phyloP scores from a whole-genome alignment of 2,113 vertebrate species.

The Cyrtonyx montezumae region DNA sequence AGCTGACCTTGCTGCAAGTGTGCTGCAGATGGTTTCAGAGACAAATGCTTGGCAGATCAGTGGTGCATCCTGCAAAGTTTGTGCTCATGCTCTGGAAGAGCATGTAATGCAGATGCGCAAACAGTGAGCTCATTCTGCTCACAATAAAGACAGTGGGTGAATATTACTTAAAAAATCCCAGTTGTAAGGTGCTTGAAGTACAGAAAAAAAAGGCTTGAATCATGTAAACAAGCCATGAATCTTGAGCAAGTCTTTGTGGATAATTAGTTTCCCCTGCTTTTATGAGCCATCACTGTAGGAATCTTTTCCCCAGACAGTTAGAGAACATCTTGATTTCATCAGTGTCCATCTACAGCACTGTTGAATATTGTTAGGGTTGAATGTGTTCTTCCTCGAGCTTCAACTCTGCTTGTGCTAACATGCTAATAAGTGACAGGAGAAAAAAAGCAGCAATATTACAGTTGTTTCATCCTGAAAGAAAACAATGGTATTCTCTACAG shows the following conservation, averaged over 20 bases:
- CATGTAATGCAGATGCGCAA: not conserved
- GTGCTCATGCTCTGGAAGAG: not conserved
- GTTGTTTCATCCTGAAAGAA: not conserved
- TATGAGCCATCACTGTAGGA: not conserved
- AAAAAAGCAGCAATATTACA: not conserved
- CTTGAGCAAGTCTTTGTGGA: not conserved
- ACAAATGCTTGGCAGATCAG: not conserved
- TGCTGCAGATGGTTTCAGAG: not conserved
- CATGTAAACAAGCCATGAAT: not conserved
- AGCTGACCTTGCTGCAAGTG: not conserved
- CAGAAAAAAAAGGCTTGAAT: not conserved
- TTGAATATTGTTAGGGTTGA: not conserved
- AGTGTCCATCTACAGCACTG: not conserved
- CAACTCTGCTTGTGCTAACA: not conserved
- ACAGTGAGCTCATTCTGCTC: constrained; percentile 2
- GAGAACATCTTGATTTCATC: not conserved
- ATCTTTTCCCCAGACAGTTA: not conserved
- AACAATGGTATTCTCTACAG: not conserved
- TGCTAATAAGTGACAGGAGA: not conserved
- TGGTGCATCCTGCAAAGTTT: not conserved
- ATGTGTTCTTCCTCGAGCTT: not conserved
- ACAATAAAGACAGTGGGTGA: not conserved
- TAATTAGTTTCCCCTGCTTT: not conserved
- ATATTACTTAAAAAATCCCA: not conserved
- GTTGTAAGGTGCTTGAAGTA: not conserved